Evolutionary conservation across 2,888 invertebrate species (phyloP).

Genomic region (Bellardia pandia): DNA sequence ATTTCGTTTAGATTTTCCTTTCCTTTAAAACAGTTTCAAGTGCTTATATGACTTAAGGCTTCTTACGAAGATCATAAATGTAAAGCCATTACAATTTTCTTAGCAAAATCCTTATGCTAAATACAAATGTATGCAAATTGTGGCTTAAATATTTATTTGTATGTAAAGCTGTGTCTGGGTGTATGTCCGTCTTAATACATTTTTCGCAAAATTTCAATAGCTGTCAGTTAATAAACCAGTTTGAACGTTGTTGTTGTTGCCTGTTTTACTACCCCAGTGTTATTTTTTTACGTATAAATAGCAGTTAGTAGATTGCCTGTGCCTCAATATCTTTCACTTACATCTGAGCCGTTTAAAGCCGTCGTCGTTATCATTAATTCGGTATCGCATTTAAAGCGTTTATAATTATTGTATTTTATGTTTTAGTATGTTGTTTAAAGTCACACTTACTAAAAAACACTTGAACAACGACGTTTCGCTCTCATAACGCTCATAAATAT

Average conservation of each 20-base stretch:
- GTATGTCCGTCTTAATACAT: not conserved
- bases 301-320: not conserved
- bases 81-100: slow-evolving; percentile 45
- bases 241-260: not conserved
- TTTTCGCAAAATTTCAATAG: not conserved
- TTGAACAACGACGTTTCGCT: not conserved
- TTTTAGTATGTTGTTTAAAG: slow-evolving; percentile 62
- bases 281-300: not conserved
- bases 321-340: slow-evolving; percentile 24
- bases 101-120: not conserved
- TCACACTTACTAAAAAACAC: slow-evolving; percentile 62
- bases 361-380: slow-evolving; percentile 43
- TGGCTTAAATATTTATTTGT: not conserved
- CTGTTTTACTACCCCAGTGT: not conserved
- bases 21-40: not conserved
- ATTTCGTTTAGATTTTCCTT: not conserved
- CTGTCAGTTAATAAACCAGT: slow-evolving; percentile 24
- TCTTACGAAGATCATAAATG: slow-evolving; percentile 46
- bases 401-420: slow-evolving; percentile 66
- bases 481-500: slow-evolving; percentile 48
- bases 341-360: slow-evolving; percentile 31
- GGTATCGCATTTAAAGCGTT: slow-evolving; percentile 54
- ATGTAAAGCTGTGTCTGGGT: not conserved
- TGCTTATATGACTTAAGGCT: slow-evolving; percentile 19
- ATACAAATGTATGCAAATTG: not conserved